A percentile compares a stretch with the other conserved stretches of the same genome.
phyloP scores from a whole-genome alignment of 2,888 invertebrate species.

The Cryptocheilus praepositus region DNA sequence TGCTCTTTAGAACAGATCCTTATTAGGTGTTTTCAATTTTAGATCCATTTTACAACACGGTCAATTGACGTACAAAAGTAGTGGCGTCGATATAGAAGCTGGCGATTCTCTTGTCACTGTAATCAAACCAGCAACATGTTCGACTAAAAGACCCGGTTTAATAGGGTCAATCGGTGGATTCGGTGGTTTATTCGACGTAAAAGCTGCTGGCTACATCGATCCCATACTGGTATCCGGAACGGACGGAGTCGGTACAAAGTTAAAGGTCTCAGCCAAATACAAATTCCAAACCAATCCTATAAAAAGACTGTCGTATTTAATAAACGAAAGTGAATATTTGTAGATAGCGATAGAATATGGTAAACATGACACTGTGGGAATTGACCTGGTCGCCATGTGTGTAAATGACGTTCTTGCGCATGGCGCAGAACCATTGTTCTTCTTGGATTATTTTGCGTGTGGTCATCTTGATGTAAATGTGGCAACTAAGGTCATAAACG shows the following conservation, averaged over 20 bases:
- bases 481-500: slow-evolving; percentile 87
- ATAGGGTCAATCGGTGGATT: slow-evolving; percentile 92
- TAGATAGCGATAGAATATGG: slow-evolving; percentile 89
- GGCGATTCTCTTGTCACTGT: slow-evolving; percentile 89
- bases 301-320: no score
- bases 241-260: slow-evolving; percentile 97
- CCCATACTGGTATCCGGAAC: slow-evolving; percentile 95
- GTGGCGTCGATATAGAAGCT: slow-evolving; percentile 95
- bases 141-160: slow-evolving; percentile 87
- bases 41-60: slow-evolving; percentile 79
- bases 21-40: slow-evolving; percentile 17
- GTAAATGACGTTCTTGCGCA: slow-evolving; percentile 97
- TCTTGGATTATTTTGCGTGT: slow-evolving; percentile 97
- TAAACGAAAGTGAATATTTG: slow-evolving; percentile 62
- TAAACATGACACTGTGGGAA: slow-evolving; percentile 90
- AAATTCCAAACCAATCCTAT: no score
- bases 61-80: slow-evolving; percentile 88
- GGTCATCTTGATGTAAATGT: slow-evolving; percentile 87
- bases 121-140: slow-evolving; percentile 88
- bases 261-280: slow-evolving; percentile 80
- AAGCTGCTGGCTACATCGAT: slow-evolving; percentile 84
- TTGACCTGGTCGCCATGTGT: slow-evolving; percentile 98
- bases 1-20: background rate
- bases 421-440: slow-evolving; percentile 96
- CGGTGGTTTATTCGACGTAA: slow-evolving; percentile 93